Evolutionary conservation across 2,888 invertebrate genomes (phyloP).

Genomic region (Standfussiana lucernea): DNA sequence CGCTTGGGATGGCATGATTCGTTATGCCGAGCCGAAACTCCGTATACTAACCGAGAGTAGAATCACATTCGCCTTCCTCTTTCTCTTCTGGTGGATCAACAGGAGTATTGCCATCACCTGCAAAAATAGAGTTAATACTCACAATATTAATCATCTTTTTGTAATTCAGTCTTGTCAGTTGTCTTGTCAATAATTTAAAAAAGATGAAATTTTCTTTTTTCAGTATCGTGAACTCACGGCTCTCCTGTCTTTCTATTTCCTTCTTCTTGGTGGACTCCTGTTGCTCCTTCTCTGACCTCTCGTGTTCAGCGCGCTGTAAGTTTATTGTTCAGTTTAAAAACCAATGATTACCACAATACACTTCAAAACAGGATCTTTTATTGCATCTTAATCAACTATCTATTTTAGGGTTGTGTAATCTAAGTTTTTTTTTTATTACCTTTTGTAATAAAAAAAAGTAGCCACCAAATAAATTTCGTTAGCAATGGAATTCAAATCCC

Average conservation of each 20-base stretch:
- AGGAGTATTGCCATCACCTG: constrained; percentile 83
- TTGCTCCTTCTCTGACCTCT: constrained; percentile 91
- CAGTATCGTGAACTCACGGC: constrained; percentile 74
- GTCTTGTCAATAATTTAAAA: background rate
- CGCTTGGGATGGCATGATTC: background rate
- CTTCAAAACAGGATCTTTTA: background rate
- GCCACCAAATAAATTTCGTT: background rate
- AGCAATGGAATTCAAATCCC: background rate
- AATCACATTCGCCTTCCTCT: constrained; percentile 88
- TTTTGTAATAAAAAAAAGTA: background rate
- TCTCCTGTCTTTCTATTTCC: constrained; percentile 90
- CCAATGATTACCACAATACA: background rate
- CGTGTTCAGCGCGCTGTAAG: constrained; percentile 92
- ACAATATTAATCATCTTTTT: background rate
- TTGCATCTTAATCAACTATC: background rate
- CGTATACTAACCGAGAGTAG: constrained; percentile 78
- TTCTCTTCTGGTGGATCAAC: constrained; percentile 79
- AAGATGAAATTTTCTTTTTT: background rate
- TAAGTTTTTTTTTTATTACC: background rate
- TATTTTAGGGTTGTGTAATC: background rate
- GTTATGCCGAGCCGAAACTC: background rate
- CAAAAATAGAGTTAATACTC: background rate
- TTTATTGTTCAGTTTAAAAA: background rate
- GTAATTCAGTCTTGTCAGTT: background rate
- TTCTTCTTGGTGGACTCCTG: constrained; percentile 82